A percentile compares a stretch with the other conserved stretches of the same genome.
Conservation (phyloP, 1,140 invertebrate genomes). For the Pseudobourletiella spinata region DNA sequence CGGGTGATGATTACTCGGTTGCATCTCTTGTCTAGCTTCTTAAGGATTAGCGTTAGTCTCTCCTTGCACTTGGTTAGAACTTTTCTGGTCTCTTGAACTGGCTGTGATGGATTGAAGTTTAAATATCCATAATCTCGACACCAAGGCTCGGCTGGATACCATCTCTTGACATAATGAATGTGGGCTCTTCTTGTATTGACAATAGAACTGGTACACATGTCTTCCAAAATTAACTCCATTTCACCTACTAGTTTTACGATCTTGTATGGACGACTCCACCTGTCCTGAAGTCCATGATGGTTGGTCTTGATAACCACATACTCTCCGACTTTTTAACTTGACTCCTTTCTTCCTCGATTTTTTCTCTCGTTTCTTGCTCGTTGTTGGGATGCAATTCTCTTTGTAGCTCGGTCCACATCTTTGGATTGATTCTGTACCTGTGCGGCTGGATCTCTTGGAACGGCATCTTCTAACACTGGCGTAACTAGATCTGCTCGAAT, state of each 20-base stretch:
- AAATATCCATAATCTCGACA: not conserved
- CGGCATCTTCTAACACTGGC: not conserved
- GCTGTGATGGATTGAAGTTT: too few relatives aligned
- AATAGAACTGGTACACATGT: not conserved
- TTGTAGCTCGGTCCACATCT: not conserved
- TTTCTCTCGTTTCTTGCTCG: constrained; percentile 1
- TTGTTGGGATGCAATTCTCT: not conserved
- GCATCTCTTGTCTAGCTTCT: not conserved
- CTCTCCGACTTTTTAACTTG: not conserved
- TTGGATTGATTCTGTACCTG: not conserved
- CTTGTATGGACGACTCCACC: not conserved
- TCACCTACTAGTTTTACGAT: not conserved
- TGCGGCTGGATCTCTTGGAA: not conserved
- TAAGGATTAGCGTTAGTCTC: not conserved
- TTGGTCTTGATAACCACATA: not conserved
- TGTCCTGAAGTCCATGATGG: not conserved
- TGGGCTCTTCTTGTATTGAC: not conserved
- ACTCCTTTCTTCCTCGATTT: not conserved
- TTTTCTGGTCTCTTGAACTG: not conserved
- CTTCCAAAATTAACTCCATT: not conserved
- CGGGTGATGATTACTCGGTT: not conserved
- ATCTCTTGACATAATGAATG: not conserved
- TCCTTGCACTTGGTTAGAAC: not conserved
- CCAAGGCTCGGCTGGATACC: not conserved
- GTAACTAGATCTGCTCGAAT: constrained; percentile 27